Percentiles rank a stretch among this genome's conserved stretches.
Evolutionary conservation across 2,888 invertebrate genomes (phyloP).

Genomic region (Fragum sueziense): DNA sequence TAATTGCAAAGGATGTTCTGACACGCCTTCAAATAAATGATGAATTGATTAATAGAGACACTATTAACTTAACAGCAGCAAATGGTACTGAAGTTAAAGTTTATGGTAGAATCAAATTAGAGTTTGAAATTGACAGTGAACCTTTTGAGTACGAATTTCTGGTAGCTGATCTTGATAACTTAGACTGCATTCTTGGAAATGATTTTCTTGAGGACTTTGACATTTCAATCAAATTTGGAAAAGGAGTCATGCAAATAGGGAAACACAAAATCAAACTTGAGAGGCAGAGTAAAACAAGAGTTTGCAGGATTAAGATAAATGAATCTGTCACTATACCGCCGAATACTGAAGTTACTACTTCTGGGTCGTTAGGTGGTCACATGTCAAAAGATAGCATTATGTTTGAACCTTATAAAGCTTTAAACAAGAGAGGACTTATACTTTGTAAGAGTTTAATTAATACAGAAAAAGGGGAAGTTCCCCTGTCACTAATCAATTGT

Average conservation of each 20-base stretch:
- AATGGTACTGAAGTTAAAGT: constrained; percentile 30
- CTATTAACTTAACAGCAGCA: constrained; percentile 20
- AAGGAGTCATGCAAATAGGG: constrained; percentile 29
- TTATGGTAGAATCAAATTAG: constrained; percentile 21
- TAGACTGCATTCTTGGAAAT: too few relatives aligned
- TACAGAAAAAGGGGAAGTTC: background rate
- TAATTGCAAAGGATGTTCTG: background rate
- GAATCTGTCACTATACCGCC: constrained; percentile 3
- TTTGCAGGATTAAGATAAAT: background rate
- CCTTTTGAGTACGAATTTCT: constrained; percentile 32
- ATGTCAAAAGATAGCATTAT: background rate
- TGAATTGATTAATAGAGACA: background rate
- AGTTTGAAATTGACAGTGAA: constrained; percentile 28
- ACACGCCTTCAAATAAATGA: background rate
- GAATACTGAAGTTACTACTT: background rate
- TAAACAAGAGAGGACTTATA: background rate
- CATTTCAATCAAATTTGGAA: constrained; percentile 34
- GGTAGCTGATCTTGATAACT: constrained; percentile 47
- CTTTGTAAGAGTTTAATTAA: background rate
- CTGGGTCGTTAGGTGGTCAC: constrained; percentile 2
- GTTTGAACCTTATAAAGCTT: background rate
- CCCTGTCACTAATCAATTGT: too few relatives aligned
- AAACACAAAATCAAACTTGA: constrained; percentile 13
- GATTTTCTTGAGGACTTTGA: too few relatives aligned
- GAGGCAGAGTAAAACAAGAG: background rate